Evolutionary conservation across 2,797 vertebrate species (phyloP).

Genomic region (Babyrousa celebensis): DNA sequence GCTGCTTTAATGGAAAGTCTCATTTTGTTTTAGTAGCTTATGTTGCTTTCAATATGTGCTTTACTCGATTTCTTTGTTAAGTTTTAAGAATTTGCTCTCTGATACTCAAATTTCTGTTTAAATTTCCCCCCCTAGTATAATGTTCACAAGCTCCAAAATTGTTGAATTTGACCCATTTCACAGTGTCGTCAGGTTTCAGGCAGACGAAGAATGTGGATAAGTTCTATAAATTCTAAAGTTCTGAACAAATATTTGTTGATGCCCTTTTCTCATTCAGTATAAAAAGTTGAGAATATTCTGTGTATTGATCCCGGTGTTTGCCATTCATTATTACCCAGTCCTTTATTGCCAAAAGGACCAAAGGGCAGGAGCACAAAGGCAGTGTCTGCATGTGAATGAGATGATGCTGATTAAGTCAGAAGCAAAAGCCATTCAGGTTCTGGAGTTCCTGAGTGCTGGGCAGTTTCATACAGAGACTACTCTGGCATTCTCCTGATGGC

Average conservation of each 20-base stretch:
- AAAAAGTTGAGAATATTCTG: neutral
- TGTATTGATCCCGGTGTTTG: neutral
- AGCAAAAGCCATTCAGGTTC: slow-evolving; percentile 49
- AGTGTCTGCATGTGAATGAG: neutral
- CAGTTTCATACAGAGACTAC: neutral
- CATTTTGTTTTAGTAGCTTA: slow-evolving; percentile 11
- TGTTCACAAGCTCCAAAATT: neutral
- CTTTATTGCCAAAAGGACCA: slow-evolving; percentile 6
- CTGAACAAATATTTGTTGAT: slow-evolving; percentile 12
- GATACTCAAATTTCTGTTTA: neutral
- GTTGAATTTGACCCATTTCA: slow-evolving; percentile 63
- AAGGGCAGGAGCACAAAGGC: slow-evolving; percentile 39
- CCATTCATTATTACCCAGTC: neutral
- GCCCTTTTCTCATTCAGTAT: neutral
- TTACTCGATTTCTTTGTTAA: slow-evolving; percentile 33
- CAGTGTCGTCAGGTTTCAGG: neutral
- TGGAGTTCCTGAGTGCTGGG: neutral
- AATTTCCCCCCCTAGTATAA: neutral
- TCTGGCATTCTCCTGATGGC: neutral
- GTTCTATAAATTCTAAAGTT: slow-evolving; percentile 21
- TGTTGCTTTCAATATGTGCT: neutral
- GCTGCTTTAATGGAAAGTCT: neutral
- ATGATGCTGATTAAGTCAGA: neutral
- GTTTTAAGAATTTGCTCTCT: slow-evolving; percentile 51
- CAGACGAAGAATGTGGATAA: neutral